These are phyloP conservation scores for Vidua chalybeata DNA, from an alignment of 2,113 vertebrate genomes.

Conservation along the genomic window DNA sequence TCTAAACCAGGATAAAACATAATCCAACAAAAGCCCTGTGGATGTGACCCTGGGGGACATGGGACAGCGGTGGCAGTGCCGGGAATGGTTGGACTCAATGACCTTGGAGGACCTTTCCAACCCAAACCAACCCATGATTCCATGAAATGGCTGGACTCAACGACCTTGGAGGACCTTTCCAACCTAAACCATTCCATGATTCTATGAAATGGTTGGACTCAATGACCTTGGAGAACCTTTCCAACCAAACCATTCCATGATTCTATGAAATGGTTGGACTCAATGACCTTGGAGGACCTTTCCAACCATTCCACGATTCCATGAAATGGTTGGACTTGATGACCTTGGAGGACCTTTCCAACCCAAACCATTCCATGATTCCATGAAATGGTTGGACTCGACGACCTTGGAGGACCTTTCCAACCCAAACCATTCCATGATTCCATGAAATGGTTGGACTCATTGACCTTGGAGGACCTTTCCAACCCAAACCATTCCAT, in stretches of 20 bases:
- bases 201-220: neutral
- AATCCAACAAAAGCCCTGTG: neutral
- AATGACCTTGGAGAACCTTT: no score
- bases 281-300: neutral
- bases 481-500: neutral
- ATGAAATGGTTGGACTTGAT: neutral
- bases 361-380: no score
- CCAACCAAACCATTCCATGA: no score
- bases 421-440: neutral
- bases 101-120: no score
- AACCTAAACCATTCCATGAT: neutral
- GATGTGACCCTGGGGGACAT: neutral
- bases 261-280: neutral
- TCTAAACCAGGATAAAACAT: neutral
- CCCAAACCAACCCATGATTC: no score
- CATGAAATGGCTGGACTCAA: accelerated
- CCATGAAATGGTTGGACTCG: neutral
- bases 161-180: neutral
- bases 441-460: neutral
- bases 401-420: neutral
- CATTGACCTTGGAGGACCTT: accelerated
- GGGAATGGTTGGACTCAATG: accelerated
- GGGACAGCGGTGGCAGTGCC: neutral
- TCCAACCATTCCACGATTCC: neutral
- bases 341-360: no score